These are phyloP conservation scores for Apis dorsata DNA, from an alignment of 1,140 invertebrate species.

Conservation along the genomic window DNA sequence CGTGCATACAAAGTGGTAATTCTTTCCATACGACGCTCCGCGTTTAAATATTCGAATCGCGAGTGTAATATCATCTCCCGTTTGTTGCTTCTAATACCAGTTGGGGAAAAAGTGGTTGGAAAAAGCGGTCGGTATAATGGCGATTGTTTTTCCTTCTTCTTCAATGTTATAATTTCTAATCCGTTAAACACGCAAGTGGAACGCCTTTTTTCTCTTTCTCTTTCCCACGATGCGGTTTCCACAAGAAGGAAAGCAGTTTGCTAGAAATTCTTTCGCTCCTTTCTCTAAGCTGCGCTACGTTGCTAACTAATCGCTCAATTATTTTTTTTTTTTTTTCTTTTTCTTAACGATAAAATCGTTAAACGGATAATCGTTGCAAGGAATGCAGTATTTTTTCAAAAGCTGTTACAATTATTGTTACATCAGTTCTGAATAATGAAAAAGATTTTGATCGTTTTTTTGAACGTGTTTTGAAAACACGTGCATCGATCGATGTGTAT, in stretches of 20 bases:
- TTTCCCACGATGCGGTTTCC: slow-evolving; percentile 32
- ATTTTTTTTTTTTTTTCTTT: too few relatives aligned
- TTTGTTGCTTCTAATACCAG: neutral
- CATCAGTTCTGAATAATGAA: too few relatives aligned
- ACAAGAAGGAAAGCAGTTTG: neutral
- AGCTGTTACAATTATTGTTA: too few relatives aligned
- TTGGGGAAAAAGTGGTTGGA: neutral
- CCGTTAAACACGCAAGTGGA: neutral
- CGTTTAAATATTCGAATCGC: slow-evolving; percentile 52
- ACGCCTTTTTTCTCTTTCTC: neutral
- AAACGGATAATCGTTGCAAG: too few relatives aligned
- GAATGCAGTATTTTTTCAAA: too few relatives aligned
- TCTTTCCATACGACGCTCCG: neutral
- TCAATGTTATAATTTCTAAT: neutral
- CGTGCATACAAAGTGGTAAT: slow-evolving; percentile 13
- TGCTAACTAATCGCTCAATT: neutral
- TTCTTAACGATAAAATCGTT: too few relatives aligned
- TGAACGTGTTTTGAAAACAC: too few relatives aligned
- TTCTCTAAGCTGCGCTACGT: neutral
- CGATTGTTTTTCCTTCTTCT: slow-evolving; percentile 16
- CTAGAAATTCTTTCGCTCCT: neutral
- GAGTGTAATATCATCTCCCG: slow-evolving; percentile 32
- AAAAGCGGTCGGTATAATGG: neutral
- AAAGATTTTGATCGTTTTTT: too few relatives aligned
- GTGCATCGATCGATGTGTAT: too few relatives aligned